Percentiles rank a stretch among this genome's conserved stretches.
Evolutionary conservation across 1,140 invertebrate species (phyloP).

Genomic region (Platorchestia sp.): DNA sequence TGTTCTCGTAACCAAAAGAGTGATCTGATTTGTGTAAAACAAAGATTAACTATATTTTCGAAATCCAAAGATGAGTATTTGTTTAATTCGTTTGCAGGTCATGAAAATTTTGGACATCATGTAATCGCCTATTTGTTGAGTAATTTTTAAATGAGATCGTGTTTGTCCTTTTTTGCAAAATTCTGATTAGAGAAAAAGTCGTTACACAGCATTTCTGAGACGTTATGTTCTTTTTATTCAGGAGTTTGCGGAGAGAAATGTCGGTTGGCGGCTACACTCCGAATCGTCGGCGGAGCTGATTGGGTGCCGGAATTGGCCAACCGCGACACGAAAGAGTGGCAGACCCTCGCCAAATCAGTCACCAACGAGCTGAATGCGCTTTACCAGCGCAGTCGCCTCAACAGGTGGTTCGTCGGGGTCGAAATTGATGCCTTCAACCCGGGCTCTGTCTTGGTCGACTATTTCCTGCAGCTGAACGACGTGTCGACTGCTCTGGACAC

Average conservation of each 20-base stretch:
- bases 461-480: constrained; percentile 85
- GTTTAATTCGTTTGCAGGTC: background rate
- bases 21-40: too few relatives aligned
- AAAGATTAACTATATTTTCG: too few relatives aligned
- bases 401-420: constrained; percentile 86
- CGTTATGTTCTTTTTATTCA: constrained; percentile 68
- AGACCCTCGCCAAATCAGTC: constrained; percentile 77
- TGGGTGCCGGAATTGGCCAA: constrained; percentile 89
- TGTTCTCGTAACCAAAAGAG: too few relatives aligned
- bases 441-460: constrained; percentile 83
- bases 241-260: constrained; percentile 83
- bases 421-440: constrained; percentile 88
- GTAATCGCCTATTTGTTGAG: background rate
- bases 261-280: constrained; percentile 86
- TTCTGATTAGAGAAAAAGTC: background rate
- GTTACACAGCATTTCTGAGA: background rate
- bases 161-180: background rate
- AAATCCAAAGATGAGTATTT: too few relatives aligned
- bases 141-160: background rate
- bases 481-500: constrained; percentile 84
- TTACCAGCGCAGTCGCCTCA: constrained; percentile 80
- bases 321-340: constrained; percentile 88
- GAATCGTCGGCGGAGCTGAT: constrained; percentile 81
- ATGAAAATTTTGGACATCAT: background rate
- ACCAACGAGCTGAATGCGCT: constrained; percentile 84